These are phyloP conservation scores for Tryphoninae sp. DNA, from an alignment of 2,888 invertebrate species.

Conservation along the genomic window DNA sequence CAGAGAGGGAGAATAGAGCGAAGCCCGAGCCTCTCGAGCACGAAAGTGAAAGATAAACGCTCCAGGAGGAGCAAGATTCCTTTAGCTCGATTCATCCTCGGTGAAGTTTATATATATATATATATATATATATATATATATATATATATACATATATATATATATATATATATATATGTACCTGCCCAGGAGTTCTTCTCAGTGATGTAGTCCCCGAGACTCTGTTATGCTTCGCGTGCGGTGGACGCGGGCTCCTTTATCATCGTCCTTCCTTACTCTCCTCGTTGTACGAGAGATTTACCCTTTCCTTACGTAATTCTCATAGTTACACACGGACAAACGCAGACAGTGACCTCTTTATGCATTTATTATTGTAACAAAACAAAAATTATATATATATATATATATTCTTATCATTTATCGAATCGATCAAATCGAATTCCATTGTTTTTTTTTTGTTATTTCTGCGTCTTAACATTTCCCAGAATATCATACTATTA, in stretches of 20 bases:
- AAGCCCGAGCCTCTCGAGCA: constrained; percentile 46
- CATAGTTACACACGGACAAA: too few species aligned
- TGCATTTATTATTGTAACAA: background rate
- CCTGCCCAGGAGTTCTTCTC: constrained; percentile 7
- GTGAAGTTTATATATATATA: constrained; percentile 35
- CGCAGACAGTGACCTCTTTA: too few species aligned
- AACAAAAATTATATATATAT: background rate
- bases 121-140: too few species aligned
- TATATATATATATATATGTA: too few species aligned
- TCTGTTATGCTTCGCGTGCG: constrained; percentile 12
- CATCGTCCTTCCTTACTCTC: background rate
- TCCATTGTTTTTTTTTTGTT: too few species aligned
- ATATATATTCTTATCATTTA: too few species aligned
- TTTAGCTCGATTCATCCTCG: constrained; percentile 65
- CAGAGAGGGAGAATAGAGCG: constrained; percentile 47
- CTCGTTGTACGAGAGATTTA: background rate
- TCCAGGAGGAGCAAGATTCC: constrained; percentile 64
- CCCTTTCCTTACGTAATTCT: too few species aligned
- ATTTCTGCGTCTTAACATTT: too few species aligned
- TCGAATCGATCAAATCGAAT: too few species aligned
- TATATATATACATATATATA: background rate
- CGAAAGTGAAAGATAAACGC: constrained; percentile 69
- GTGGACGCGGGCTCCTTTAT: background rate
- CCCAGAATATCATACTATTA: too few species aligned
- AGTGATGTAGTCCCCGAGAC: constrained; percentile 23